Evolutionary conservation across 2,797 vertebrate species (phyloP).

Genomic region (Sebastes oblongus): DNA sequence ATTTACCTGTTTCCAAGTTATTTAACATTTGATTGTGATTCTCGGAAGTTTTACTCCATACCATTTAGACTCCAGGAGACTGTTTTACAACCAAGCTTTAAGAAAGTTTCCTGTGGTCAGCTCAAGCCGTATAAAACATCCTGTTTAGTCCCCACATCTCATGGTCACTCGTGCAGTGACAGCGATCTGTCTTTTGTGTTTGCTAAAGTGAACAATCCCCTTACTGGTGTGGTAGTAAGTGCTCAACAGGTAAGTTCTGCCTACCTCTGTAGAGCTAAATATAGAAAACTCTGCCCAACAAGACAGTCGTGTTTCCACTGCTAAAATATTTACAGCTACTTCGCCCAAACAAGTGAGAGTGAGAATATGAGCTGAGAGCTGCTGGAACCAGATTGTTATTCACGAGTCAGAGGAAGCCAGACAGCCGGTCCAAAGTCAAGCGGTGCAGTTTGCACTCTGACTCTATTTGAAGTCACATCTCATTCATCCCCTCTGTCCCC

Average conservation of each 20-base stretch:
- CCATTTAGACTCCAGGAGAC: not conserved
- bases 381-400: slow-evolving; percentile 50
- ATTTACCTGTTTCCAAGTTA: not conserved
- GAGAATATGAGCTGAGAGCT: slow-evolving; percentile 48
- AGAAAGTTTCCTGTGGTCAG: slow-evolving; percentile 34
- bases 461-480: slow-evolving; percentile 58
- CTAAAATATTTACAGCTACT: slow-evolving; percentile 71
- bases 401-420: slow-evolving; percentile 32
- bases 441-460: slow-evolving; percentile 40
- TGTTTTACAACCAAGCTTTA: slow-evolving; percentile 38
- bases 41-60: not conserved
- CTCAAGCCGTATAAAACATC: slow-evolving; percentile 69
- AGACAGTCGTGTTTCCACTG: slow-evolving; percentile 67
- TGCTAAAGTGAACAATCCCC: slow-evolving; percentile 22
- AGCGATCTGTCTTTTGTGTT: slow-evolving; percentile 38
- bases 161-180: slow-evolving; percentile 82
- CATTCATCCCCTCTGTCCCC: slow-evolving; percentile 53
- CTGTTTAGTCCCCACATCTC: slow-evolving; percentile 83
- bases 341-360: slow-evolving; percentile 60
- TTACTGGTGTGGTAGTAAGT: not conserved
- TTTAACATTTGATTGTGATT: not conserved
- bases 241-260: slow-evolving; percentile 62
- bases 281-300: slow-evolving; percentile 64
- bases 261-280: slow-evolving; percentile 49
- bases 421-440: slow-evolving; percentile 43